phyloP scores from a whole-genome alignment of 2,113 vertebrate genomes.

The Oxygymnocypris stewartii region DNA sequence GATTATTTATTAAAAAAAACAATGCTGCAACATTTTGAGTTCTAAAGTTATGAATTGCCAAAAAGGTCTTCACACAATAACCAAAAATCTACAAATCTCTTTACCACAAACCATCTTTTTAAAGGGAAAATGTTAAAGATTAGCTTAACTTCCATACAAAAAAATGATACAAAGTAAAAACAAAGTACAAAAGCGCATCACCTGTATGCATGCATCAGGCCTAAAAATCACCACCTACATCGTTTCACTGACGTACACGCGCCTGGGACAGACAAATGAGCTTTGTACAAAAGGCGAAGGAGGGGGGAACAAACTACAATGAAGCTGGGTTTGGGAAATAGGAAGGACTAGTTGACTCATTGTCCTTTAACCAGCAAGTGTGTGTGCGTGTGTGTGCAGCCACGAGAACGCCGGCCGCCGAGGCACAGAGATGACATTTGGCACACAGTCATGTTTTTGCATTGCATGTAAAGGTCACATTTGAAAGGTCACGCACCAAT shows the following conservation, averaged over 20 bases:
- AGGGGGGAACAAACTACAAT: neutral
- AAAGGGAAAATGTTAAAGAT: conserved; percentile 42
- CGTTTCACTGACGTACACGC: neutral
- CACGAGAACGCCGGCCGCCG: neutral
- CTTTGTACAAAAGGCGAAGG: conserved; percentile 45
- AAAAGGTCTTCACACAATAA: conserved; percentile 48
- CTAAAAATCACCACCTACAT: conserved; percentile 28
- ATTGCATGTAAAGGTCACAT: neutral
- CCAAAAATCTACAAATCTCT: conserved; percentile 57
- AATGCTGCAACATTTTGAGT: conserved; percentile 47
- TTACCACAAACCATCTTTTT: conserved; percentile 52
- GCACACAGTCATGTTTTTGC: conserved; percentile 23
- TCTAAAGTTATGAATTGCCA: conserved; percentile 53
- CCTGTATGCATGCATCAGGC: conserved; percentile 47
- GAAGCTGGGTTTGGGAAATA: neutral
- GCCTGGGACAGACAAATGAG: neutral
- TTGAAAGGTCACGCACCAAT: neutral
- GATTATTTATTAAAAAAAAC: conserved; percentile 10
- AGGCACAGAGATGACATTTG: neutral
- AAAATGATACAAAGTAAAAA: neutral
- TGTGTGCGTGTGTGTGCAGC: neutral
- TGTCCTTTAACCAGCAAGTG: neutral
- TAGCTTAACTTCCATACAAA: conserved; percentile 51
- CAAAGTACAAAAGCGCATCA: conserved; percentile 51
- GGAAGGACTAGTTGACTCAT: neutral